phyloP scores from a whole-genome alignment of 1,140 invertebrate species.

The Trinorchestia longiramus region DNA sequence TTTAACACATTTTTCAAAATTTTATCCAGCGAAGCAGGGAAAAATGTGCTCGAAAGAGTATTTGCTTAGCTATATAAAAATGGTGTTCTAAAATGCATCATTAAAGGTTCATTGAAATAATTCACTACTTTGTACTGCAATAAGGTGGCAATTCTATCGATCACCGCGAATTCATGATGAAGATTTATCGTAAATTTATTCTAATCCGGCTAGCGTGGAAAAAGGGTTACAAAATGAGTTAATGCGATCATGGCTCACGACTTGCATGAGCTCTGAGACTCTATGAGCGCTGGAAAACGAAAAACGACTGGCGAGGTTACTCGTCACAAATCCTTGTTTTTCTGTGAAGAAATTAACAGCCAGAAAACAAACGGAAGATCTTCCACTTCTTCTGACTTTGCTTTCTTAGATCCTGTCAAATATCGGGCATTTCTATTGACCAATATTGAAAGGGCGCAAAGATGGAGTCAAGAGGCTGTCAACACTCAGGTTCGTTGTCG shows the following conservation, averaged over 20 bases:
- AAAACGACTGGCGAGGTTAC: background rate
- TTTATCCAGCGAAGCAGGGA: too few species aligned
- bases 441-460: background rate
- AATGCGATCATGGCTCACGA: background rate
- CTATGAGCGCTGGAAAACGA: background rate
- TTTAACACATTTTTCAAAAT: too few species aligned
- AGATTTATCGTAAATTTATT: background rate
- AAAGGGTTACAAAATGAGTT: background rate
- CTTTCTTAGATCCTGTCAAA: background rate
- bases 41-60: too few species aligned
- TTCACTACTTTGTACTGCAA: too few species aligned
- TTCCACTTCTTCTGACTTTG: background rate
- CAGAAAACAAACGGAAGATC: background rate
- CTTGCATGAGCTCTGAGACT: background rate
- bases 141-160: background rate
- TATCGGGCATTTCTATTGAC: background rate
- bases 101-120: too few species aligned
- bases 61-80: too few species aligned
- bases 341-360: background rate
- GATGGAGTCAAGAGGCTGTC: background rate
- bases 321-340: background rate
- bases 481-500: background rate
- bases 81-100: too few species aligned
- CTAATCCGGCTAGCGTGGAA: background rate
- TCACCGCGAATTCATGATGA: background rate